These are phyloP conservation scores for Hypselothyrea guttata DNA, from an alignment of 2,888 invertebrate species.

Conservation along the genomic window DNA sequence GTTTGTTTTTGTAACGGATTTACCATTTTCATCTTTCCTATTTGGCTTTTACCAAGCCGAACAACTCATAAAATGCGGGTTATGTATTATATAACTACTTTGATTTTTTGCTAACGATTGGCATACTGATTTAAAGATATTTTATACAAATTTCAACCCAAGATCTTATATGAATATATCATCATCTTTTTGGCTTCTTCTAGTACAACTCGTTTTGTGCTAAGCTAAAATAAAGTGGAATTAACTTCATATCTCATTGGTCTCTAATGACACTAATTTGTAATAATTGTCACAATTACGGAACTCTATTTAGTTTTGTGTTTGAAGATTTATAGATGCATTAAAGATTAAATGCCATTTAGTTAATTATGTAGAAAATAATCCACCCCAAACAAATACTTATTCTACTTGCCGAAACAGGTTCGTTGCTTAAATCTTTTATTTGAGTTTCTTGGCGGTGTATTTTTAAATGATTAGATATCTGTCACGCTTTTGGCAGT, in stretches of 20 bases:
- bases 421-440: slow-evolving; percentile 39
- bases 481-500: too few species aligned
- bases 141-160: too few species aligned
- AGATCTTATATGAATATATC: too few species aligned
- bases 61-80: too few species aligned
- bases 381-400: slow-evolving; percentile 6
- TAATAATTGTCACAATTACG: slow-evolving; percentile 7
- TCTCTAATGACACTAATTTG: background rate
- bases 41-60: background rate
- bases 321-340: slow-evolving; percentile 6
- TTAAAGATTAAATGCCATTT: background rate
- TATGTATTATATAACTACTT: too few species aligned
- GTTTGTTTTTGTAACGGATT: slow-evolving; percentile 29
- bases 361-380: slow-evolving; percentile 5
- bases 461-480: too few species aligned
- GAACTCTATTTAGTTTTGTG: background rate
- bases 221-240: too few species aligned
- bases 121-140: too few species aligned
- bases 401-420: slow-evolving; percentile 31
- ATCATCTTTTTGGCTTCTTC: too few species aligned
- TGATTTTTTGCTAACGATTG: too few species aligned
- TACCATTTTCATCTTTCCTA: slow-evolving; percentile 23
- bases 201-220: too few species aligned
- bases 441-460: slow-evolving; percentile 13
- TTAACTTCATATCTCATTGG: background rate